Evolutionary conservation across 2,113 vertebrate species (phyloP), one percentile per base, ranked within the genome.

Genomic region (Melanerpes formicivorus): DNA sequence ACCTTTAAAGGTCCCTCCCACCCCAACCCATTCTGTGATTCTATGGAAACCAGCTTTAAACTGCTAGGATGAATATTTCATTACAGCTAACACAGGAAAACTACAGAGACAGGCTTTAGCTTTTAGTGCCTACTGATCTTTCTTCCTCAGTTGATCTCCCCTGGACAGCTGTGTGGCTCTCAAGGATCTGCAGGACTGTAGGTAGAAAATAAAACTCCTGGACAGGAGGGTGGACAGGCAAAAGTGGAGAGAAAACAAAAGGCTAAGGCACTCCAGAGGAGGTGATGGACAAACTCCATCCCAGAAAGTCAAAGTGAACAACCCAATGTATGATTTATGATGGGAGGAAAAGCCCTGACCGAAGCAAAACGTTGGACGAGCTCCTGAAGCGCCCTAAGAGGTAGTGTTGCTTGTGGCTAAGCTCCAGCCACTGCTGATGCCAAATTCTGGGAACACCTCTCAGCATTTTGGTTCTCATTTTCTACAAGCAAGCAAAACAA

Each of bases 201-300:
- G 16, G 62, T 76, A 11, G 25, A 56, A 89, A 80, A 86, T 6
- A 5, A 10, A 64, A 50, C 11, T 84, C 18, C 55, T 30, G 32
- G 46, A 11, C 25, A 65, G 25, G 48, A 27, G 26, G 34, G n/a
- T 6, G 44, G 34, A 34, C 9, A 52, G 63, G 59, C 19, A 37
- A 18, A 52, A 71, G 10, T 0, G 2, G 42, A 14, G 37, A 34
- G 69, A 56, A 84, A 50, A 63, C 37, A n/a, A 42, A 72, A 73
- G 34, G 34, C 21, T 26, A 22, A 86, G 26, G 37, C 9, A 19
- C 16, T 56, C 48, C 56, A 64, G 56, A 81, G 66, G 44, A 85
- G 63, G 34, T 0, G 0, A 66, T 0, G 16, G n/a, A 82, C 3
- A 2, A 9, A 10, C 17, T 55, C 44, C 1, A 18, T 7, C 84